phyloP scores from a whole-genome alignment of 2,113 vertebrate species.

The Scatophagus argus region DNA sequence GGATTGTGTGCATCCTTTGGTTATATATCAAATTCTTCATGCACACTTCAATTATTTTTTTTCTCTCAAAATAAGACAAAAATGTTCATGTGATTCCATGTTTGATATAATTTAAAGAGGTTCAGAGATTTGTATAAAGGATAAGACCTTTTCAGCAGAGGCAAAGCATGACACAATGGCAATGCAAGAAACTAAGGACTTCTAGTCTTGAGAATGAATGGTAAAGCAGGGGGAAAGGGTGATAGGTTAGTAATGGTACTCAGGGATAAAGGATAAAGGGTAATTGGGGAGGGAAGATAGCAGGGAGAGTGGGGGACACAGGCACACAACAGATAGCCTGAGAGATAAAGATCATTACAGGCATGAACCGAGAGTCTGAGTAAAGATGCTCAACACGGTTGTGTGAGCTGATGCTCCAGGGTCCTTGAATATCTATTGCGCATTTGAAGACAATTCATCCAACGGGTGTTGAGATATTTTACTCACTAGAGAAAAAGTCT shows the following conservation, averaged over 20 bases:
- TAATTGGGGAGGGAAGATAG: slow-evolving; percentile 3
- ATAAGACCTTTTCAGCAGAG: not conserved
- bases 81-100: not conserved
- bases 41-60: not conserved
- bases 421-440: not conserved
- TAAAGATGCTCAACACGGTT: too few species aligned
- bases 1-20: not conserved
- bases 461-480: not conserved
- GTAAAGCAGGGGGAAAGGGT: slow-evolving; percentile 19
- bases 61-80: not conserved
- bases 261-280: slow-evolving; percentile 21
- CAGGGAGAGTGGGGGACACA: slow-evolving; percentile 10
- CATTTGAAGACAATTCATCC: not conserved
- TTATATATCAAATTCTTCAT: not conserved
- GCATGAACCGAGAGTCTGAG: slow-evolving; percentile 31
- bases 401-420: too few species aligned
- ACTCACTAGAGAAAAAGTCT: not conserved
- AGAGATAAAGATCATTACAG: slow-evolving; percentile 34
- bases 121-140: slow-evolving; percentile 2
- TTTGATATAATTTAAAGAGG: slow-evolving; percentile 9
- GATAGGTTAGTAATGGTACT: slow-evolving; percentile 14
- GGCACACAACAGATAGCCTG: slow-evolving; percentile 14
- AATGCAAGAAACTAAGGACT: not conserved
- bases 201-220: slow-evolving; percentile 28
- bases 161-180: slow-evolving; percentile 3